Evolutionary conservation across 2,113 vertebrate genomes (phyloP).

Genomic region (Macheiramphus alcinus): DNA sequence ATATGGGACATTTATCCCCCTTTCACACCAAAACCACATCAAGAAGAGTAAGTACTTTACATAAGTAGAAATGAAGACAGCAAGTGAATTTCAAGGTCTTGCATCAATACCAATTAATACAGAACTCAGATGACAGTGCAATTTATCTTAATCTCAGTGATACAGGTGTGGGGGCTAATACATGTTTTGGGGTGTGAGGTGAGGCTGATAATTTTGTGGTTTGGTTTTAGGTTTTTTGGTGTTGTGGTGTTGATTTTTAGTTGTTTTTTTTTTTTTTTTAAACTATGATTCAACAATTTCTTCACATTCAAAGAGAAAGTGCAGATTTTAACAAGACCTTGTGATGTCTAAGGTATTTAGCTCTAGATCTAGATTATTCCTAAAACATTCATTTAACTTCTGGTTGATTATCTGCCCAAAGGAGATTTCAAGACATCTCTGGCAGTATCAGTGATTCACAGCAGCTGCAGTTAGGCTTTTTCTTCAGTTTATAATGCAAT

Average conservation of each 20-base stretch:
- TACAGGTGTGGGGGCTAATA: not conserved
- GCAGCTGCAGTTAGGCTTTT: not conserved
- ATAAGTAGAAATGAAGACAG: not conserved
- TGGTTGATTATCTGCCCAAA: not conserved
- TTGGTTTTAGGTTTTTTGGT: not conserved
- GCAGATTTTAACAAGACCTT: not conserved
- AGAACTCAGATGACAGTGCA: not conserved
- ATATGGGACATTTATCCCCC: not conserved
- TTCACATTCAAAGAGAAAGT: not conserved
- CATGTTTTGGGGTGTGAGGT: not conserved
- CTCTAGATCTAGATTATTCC: not conserved
- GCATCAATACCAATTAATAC: not conserved
- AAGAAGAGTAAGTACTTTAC: not conserved
- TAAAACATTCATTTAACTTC: not conserved
- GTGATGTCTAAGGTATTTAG: not conserved
- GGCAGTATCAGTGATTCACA: not conserved
- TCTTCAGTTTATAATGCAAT: not conserved
- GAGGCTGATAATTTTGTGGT: not conserved
- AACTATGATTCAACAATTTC: not conserved
- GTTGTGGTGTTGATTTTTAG: not conserved
- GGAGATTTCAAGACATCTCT: not conserved
- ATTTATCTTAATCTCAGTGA: not conserved
- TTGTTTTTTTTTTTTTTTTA: not conserved
- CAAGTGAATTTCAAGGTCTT: not conserved
- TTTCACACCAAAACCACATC: not conserved